Conservation (phyloP, 2,888 invertebrate genomes). For the Polyommatus iphigenia region DNA sequence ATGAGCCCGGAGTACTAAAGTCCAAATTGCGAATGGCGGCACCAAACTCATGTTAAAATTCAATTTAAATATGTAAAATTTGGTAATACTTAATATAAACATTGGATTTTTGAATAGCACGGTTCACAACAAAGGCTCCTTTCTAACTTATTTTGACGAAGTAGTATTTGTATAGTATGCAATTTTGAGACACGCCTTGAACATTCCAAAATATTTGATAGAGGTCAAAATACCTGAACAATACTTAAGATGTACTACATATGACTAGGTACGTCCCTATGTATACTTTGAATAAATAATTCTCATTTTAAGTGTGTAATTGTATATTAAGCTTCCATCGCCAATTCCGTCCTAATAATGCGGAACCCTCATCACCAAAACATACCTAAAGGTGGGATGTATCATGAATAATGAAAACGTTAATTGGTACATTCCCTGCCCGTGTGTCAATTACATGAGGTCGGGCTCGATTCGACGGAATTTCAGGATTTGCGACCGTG, state of each 20-base stretch:
- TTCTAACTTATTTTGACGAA: no score
- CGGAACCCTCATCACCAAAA: conserved; percentile 5
- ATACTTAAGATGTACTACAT: neutral
- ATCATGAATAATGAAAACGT: conserved; percentile 21
- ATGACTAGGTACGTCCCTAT: neutral
- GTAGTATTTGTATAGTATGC: no score
- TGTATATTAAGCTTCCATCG: conserved; percentile 3
- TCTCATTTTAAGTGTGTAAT: neutral
- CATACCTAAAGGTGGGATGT: conserved; percentile 14
- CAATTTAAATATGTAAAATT: no score
- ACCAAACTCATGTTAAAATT: no score
- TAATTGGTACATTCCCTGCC: conserved; percentile 7
- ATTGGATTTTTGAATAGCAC: no score
- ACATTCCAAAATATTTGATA: no score
- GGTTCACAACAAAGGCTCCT: no score
- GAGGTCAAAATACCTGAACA: neutral
- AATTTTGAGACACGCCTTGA: no score
- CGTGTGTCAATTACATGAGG: conserved; percentile 12
- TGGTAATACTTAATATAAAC: no score
- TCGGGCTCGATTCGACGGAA: neutral
- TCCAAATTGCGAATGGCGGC: no score
- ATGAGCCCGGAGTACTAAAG: no score
- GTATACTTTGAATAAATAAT: neutral
- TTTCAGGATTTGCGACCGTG: neutral
- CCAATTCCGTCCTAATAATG: neutral